Percentiles rank a stretch among this genome's conserved stretches.
Conservation (phyloP, 2,888 invertebrate species). For the Melanargia galathea region DNA sequence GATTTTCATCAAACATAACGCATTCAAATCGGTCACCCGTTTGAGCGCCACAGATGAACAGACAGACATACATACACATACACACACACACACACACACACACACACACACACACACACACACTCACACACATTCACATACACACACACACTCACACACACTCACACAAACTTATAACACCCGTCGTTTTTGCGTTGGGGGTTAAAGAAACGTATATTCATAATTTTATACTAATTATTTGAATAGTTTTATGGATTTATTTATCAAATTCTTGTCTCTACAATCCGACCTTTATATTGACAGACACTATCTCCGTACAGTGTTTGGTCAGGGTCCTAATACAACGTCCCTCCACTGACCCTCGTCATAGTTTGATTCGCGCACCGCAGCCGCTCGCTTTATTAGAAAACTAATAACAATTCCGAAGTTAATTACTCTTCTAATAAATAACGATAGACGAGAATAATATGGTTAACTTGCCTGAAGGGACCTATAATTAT, state of each 20-base stretch:
- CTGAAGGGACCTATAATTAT: neutral
- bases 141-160: no score
- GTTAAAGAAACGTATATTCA: no score
- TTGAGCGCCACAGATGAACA: no score
- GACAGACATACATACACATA: no score
- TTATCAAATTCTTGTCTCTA: neutral
- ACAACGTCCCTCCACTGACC: conserved; percentile 8
- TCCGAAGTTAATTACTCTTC: neutral
- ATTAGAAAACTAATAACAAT: conserved; percentile 15
- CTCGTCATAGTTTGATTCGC: conserved; percentile 13
- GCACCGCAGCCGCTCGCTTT: conserved; percentile 11
- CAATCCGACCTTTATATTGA: neutral
- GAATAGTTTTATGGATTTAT: neutral
- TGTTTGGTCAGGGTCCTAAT: conserved; percentile 2
- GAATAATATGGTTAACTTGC: neutral
- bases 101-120: no score
- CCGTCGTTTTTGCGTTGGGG: no score
- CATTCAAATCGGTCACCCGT: no score
- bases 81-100: no score
- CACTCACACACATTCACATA: no score
- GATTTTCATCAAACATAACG: no score
- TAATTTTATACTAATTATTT: no score
- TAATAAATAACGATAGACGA: conserved; percentile 1
- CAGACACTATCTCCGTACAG: conserved; percentile 1
- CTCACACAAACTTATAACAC: no score